Percentiles rank a stretch among this genome's conserved stretches.
Evolutionary conservation across 2,113 vertebrate genomes (phyloP).

Genomic region (Caranx melampygus): DNA sequence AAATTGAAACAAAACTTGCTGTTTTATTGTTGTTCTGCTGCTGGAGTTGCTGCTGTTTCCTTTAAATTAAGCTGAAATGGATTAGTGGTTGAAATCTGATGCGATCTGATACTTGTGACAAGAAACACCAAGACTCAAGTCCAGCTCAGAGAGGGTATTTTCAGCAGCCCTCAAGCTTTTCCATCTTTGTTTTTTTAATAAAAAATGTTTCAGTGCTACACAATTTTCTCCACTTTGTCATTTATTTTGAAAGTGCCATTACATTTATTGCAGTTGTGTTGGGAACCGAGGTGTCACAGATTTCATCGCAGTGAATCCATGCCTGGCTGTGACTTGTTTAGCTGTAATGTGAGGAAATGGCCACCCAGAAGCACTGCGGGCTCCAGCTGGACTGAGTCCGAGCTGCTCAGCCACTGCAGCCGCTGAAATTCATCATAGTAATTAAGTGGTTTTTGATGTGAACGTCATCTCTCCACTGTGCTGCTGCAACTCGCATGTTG

Average conservation of each 20-base stretch:
- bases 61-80: background rate
- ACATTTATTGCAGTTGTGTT: background rate
- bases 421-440: background rate
- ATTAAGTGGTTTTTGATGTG: background rate
- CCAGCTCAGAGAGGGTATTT: background rate
- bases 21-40: no score
- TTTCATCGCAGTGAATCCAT: background rate
- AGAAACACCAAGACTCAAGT: background rate
- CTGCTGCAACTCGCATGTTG: background rate
- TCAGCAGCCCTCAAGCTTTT: background rate
- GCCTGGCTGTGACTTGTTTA: background rate
- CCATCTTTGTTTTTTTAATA: conserved; percentile 6
- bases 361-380: background rate
- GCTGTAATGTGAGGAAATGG: background rate
- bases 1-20: background rate
- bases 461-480: background rate
- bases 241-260: background rate
- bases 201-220: background rate
- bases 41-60: background rate
- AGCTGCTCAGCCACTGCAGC: conserved; percentile 1
- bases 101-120: background rate
- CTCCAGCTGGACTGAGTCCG: background rate
- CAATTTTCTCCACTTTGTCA: background rate
- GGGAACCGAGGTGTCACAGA: background rate
- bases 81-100: background rate